Base-by-base conservation (phyloP, 2,113 vertebrate species). In the Leuciscus idus region DNA sequence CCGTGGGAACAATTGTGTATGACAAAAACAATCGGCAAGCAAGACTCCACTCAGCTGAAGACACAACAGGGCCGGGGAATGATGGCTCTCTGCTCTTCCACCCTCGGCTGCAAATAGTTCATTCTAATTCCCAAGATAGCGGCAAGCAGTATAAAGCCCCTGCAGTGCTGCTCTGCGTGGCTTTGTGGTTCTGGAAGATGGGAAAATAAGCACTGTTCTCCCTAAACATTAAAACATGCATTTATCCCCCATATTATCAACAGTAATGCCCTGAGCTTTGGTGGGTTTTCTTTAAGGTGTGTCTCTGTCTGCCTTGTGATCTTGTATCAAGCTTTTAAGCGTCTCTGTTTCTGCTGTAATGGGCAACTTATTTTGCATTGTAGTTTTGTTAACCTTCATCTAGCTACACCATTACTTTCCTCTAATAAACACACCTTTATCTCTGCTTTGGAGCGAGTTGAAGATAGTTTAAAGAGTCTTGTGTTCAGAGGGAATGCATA, bases 101-200 rank as follows among this genome's bases (percentile, higher is more conserved):
- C 66, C 87, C 73, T 88, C 52, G 19, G 84, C 81, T 89, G 84
- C 77, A 82, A 85, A 87, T 91, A 87, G 84, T 81, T 86, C 50
- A 84, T 87, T 88, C 66, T 36, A 82, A 79, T 84, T 85, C 86
- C 87, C 52, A 75, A 76, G 76, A 82, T 88, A 87, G 81, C 48
- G 50, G 75, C 80, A 72, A 64, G 46, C 72, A 36, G 77, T 66
- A 57, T 66, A 76, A 80, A 84, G 48, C 61, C 81, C 84, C 84
- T 81, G 79, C 77, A 55, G 79, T 30, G 52, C 85, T 75, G 59
- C 84, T 80, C 64, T 87, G 82, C 84, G 64, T 83, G 74, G 74
- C 76, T 68, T 46, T 75, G 80, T 81, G 61, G 80, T 74, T 83
- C 13, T 70, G 85, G 62, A 84, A 81, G 82, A 84, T 86, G 83